These are phyloP conservation scores for Aphaenogaster ashmeadi DNA, from an alignment of 1,140 invertebrate genomes.

Conservation along the genomic window DNA sequence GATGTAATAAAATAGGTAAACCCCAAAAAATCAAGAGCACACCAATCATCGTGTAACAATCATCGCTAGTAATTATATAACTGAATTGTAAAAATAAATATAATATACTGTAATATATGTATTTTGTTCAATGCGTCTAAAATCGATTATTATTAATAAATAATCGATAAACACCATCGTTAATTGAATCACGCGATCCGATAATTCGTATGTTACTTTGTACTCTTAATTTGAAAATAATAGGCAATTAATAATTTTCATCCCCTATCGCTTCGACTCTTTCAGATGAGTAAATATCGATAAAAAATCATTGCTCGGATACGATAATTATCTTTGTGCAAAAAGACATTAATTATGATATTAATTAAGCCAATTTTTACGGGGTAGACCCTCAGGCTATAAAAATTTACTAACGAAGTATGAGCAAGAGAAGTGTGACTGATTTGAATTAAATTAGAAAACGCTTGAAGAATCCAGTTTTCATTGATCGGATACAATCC, in stretches of 20 bases:
- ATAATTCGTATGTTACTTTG: background rate
- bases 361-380: background rate
- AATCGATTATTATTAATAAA: conserved; percentile 12
- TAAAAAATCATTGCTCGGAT: background rate
- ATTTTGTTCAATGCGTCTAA: background rate
- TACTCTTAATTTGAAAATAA: conserved; percentile 13
- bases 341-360: conserved; percentile 30
- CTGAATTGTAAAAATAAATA: background rate
- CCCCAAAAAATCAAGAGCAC: background rate
- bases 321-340: background rate
- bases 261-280: background rate
- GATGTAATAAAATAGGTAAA: background rate
- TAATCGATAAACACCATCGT: background rate
- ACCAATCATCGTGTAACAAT: background rate
- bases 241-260: conserved; percentile 20
- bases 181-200: background rate
- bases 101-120: background rate
- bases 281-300: conserved; percentile 4
- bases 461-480: conserved; percentile 34
- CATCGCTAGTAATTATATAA: background rate
- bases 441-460: conserved; percentile 42
- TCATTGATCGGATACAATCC: conserved; percentile 8
- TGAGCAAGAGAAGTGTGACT: background rate
- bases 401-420: background rate
- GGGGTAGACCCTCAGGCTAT: no score